phyloP scores from a whole-genome alignment of 2,888 invertebrate genomes.

The Folsomia candida region DNA sequence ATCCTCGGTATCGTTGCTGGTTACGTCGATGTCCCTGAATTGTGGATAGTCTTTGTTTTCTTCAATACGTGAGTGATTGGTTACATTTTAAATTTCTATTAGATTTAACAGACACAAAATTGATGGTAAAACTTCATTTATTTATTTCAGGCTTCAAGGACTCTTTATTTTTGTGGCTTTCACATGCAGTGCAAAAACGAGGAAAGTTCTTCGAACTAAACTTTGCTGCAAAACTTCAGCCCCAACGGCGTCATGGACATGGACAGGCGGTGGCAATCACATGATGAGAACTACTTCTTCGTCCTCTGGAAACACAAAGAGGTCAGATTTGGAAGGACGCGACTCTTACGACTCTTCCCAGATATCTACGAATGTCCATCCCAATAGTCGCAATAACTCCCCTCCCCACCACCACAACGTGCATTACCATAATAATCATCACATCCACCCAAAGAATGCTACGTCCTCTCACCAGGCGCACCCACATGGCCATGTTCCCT shows the following conservation, averaged over 20 bases:
- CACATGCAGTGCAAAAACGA: slow-evolving; percentile 57
- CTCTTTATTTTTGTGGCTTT: slow-evolving; percentile 58
- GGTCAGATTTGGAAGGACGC: slow-evolving; percentile 41
- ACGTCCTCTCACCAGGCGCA: slow-evolving; percentile 14
- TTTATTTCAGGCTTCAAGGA: slow-evolving; percentile 58
- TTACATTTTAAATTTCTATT: no score
- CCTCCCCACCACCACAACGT: slow-evolving; percentile 20
- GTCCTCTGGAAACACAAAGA: slow-evolving; percentile 45
- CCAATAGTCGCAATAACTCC: slow-evolving; percentile 26
- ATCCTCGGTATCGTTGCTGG: slow-evolving; percentile 57
- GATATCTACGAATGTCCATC: slow-evolving; percentile 17
- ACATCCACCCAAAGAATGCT: slow-evolving; percentile 18
- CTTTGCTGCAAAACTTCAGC: slow-evolving; percentile 35
- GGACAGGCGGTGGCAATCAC: slow-evolving; percentile 47
- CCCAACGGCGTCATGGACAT: slow-evolving; percentile 48
- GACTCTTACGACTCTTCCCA: slow-evolving; percentile 38
- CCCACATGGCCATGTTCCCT: slow-evolving; percentile 3
- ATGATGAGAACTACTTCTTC: slow-evolving; percentile 43
- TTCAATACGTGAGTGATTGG: no score
- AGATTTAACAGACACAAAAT: no score
- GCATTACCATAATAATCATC: slow-evolving; percentile 29
- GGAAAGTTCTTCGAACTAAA: slow-evolving; percentile 46
- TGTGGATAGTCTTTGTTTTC: slow-evolving; percentile 58
- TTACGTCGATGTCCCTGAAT: slow-evolving; percentile 53
- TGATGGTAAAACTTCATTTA: no score